These are phyloP conservation scores for Ormyrus pomaceus DNA, from an alignment of 2,888 invertebrate species.

Conservation along the genomic window DNA sequence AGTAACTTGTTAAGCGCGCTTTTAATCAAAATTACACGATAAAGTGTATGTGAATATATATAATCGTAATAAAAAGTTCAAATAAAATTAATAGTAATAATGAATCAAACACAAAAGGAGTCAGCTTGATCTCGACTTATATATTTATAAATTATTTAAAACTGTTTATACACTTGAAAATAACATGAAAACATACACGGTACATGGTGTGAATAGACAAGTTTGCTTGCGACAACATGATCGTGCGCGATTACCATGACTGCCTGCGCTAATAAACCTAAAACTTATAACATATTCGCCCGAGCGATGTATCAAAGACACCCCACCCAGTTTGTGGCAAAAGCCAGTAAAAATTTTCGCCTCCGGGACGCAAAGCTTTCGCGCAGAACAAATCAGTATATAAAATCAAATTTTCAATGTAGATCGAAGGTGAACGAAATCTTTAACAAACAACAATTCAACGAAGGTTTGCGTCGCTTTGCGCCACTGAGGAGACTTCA, in stretches of 20 bases:
- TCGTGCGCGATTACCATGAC: constrained; percentile 25
- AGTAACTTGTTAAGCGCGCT: not conserved
- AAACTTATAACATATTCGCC: constrained; percentile 5
- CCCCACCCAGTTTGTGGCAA: not conserved
- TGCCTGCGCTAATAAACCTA: constrained; percentile 16
- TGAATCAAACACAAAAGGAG: constrained; percentile 30
- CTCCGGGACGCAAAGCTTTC: not conserved
- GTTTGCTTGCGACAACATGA: constrained; percentile 37
- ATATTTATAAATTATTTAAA: constrained; percentile 55
- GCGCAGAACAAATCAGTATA: too few species aligned
- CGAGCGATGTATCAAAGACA: not conserved
- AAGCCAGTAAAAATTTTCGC: not conserved
- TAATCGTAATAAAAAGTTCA: not conserved
- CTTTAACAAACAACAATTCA: too few species aligned
- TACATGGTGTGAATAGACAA: constrained; percentile 35
- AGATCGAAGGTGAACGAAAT: too few species aligned
- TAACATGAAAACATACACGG: constrained; percentile 46
- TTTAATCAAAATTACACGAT: not conserved
- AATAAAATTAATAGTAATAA: not conserved
- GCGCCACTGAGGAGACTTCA: too few species aligned
- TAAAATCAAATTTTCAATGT: too few species aligned
- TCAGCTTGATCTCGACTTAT: constrained; percentile 43
- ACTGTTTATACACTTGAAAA: constrained; percentile 52
- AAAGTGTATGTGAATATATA: too few species aligned
- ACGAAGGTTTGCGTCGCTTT: not conserved